Conservation (phyloP, 2,113 vertebrate genomes). For the Pachycephala philippinensis region DNA sequence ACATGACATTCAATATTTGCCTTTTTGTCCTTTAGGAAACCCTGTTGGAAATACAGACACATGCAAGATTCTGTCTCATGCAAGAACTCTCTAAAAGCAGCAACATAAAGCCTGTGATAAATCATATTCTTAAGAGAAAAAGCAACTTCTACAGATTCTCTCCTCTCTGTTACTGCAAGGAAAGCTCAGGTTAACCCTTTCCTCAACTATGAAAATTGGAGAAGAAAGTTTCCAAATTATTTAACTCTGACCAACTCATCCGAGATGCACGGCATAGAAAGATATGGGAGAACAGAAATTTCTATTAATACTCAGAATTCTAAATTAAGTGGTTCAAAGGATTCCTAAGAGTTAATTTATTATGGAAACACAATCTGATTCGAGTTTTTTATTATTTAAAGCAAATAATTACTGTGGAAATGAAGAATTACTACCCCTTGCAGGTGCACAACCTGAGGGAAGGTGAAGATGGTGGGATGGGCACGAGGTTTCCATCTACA, state of each 20-base stretch:
- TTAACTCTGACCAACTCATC: background rate
- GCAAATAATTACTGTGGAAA: fast-evolving
- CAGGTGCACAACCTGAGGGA: background rate
- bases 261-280: fast-evolving
- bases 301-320: background rate
- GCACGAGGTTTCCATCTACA: background rate
- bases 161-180: background rate
- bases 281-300: fast-evolving
- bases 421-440: fast-evolving
- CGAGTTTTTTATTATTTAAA: background rate
- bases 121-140: background rate
- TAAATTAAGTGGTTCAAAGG: background rate
- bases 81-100: background rate
- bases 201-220: fast-evolving
- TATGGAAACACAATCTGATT: fast-evolving
- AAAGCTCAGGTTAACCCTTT: background rate
- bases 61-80: background rate
- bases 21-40: background rate
- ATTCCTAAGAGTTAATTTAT: background rate
- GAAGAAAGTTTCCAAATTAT: background rate
- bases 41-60: background rate
- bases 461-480: background rate
- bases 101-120: background rate
- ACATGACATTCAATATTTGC: background rate
- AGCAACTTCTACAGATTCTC: background rate